Evolutionary conservation across 1,140 invertebrate species (phyloP).

Genomic region (Drosophila biarmipes): DNA sequence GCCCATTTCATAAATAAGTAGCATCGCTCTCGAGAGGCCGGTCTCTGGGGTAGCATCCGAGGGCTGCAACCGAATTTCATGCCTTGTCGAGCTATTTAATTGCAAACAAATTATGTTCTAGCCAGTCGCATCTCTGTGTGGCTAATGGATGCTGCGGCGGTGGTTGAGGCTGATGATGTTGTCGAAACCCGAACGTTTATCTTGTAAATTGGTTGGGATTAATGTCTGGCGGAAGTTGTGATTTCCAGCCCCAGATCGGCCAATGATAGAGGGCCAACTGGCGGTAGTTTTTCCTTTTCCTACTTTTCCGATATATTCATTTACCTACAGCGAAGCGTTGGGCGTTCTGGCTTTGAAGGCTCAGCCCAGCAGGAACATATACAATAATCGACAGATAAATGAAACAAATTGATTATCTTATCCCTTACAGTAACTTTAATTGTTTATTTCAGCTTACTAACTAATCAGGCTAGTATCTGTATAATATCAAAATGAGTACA

Average conservation of each 20-base stretch:
- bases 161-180: conserved; percentile 65
- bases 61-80: conserved; percentile 81
- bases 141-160: conserved; percentile 68
- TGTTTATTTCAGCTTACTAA: conserved; percentile 33
- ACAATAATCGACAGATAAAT: conserved; percentile 5
- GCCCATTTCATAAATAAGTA: conserved; percentile 83
- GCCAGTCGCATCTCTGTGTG: conserved; percentile 63
- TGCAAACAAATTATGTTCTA: conserved; percentile 83
- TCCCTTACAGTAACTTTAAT: conserved; percentile 21
- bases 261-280: conserved; percentile 59
- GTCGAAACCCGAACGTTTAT: conserved; percentile 81
- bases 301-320: conserved; percentile 58
- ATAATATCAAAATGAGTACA: conserved; percentile 46
- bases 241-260: conserved; percentile 60
- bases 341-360: conserved; percentile 62
- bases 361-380: conserved; percentile 34
- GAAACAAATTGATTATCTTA: conserved; percentile 8
- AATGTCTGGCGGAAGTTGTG: conserved; percentile 81
- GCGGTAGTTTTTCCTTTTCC: conserved; percentile 5
- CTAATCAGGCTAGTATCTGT: conserved; percentile 60
- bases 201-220: conserved; percentile 81
- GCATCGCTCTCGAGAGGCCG: conserved; percentile 4
- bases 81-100: conserved; percentile 82
- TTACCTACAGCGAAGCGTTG: conserved; percentile 70
- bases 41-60: conserved; percentile 67